Conservation (phyloP, 1,140 invertebrate species). For the Ladona fulva region DNA sequence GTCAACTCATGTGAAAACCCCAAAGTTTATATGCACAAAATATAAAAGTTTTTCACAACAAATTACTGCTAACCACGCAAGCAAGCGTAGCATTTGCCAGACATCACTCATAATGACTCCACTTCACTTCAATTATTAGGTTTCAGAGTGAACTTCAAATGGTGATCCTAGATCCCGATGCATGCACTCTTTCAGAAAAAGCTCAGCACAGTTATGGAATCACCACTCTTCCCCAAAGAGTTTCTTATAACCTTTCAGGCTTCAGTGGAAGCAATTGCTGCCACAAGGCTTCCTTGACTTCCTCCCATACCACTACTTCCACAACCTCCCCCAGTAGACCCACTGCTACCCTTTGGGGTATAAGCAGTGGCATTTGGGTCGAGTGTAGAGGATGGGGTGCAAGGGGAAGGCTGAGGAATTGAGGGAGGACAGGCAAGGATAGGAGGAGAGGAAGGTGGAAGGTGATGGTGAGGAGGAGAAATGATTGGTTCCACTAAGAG, state of each 20-base stretch:
- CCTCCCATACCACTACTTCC: not conserved
- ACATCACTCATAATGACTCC: not conserved
- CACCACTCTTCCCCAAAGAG: conserved; percentile 4
- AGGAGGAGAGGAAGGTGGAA: conserved; percentile 32
- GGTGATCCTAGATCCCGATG: not conserved
- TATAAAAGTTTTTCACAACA: conserved; percentile 4
- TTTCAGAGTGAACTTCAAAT: not conserved
- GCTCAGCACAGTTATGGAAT: not conserved
- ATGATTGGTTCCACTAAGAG: conserved; percentile 32
- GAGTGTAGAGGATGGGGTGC: conserved; percentile 50
- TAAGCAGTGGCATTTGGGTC: conserved; percentile 89
- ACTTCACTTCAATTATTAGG: not conserved
- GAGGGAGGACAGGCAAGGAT: conserved; percentile 24
- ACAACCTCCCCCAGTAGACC: not conserved
- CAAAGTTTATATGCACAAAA: conserved; percentile 2
- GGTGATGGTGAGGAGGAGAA: conserved; percentile 35
- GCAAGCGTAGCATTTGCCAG: not conserved
- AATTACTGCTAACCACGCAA: conserved; percentile 9
- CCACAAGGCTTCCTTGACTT: not conserved
- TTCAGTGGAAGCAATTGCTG: conserved; percentile 45
- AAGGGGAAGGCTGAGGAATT: conserved; percentile 20
- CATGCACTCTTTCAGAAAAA: conserved; percentile 5
- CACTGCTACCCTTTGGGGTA: conserved; percentile 61
- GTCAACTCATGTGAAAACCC: not conserved
- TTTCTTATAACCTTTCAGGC: conserved; percentile 33